Percentiles rank a stretch among this genome's conserved stretches.
Evolutionary conservation across 1,140 invertebrate species (phyloP).

Genomic region (Heterodera schachtii): DNA sequence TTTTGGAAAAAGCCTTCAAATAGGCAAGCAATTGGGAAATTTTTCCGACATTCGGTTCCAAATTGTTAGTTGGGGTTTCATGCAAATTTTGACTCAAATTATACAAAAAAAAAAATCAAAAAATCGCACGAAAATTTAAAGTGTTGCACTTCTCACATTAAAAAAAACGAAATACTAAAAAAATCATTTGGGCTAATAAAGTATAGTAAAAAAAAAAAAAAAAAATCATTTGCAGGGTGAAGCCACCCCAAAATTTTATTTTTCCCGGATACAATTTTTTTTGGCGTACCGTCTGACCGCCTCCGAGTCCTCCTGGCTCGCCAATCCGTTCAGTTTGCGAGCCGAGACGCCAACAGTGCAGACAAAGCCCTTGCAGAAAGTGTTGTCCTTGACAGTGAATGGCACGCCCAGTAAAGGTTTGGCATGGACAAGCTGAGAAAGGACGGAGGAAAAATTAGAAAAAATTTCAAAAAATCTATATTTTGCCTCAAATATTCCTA

Average conservation of each 20-base stretch:
- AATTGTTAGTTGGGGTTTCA: too few species aligned
- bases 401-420: constrained; percentile 62
- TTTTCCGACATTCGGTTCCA: too few species aligned
- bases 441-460: not conserved
- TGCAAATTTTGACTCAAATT: too few species aligned
- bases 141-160: too few species aligned
- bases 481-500: too few species aligned
- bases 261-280: not conserved
- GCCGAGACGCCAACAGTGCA: constrained; percentile 38
- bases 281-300: constrained; percentile 30
- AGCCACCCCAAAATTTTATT: not conserved
- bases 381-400: constrained; percentile 62
- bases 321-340: constrained; percentile 21
- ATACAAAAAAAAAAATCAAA: too few species aligned
- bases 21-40: too few species aligned
- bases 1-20: too few species aligned
- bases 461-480: constrained; percentile 8
- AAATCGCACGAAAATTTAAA: not conserved
- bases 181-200: too few species aligned
- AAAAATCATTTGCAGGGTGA: too few species aligned
- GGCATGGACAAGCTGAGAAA: constrained; percentile 26
- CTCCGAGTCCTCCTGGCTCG: constrained; percentile 41
- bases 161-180: too few species aligned
- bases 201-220: too few species aligned
- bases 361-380: constrained; percentile 52